A percentile compares a stretch with the other conserved stretches of the same genome.
Conservation (phyloP, 2,797 vertebrate genomes). For the Anableps anableps region DNA sequence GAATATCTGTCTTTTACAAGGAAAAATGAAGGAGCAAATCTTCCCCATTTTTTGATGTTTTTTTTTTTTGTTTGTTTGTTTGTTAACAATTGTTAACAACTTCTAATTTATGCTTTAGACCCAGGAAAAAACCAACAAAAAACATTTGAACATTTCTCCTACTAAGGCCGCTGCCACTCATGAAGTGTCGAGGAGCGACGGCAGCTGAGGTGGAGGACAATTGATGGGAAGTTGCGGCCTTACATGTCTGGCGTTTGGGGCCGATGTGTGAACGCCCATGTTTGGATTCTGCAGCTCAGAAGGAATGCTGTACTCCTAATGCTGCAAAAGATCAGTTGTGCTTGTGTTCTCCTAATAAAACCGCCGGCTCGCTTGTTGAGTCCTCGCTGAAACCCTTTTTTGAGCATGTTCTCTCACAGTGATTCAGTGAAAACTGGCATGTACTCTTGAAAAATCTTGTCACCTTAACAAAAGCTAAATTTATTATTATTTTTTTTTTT, state of each 20-base stretch:
- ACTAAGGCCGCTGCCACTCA: conserved; percentile 34
- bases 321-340: conserved; percentile 55
- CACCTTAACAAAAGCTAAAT: conserved; percentile 68
- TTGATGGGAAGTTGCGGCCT: conserved; percentile 47
- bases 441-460: conserved; percentile 59
- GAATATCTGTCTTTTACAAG: conserved; percentile 63
- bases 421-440: conserved; percentile 69
- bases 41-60: conserved; percentile 47
- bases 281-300: conserved; percentile 26
- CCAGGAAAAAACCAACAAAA: conserved; percentile 4
- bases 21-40: conserved; percentile 82
- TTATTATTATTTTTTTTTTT: conserved; percentile 1
- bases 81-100: conserved; percentile 10
- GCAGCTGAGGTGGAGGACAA: conserved; percentile 76
- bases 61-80: neutral
- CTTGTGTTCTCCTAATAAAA: conserved; percentile 56
- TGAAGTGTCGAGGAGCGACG: conserved; percentile 74
- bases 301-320: conserved; percentile 43
- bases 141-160: conserved; percentile 34
- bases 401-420: conserved; percentile 64
- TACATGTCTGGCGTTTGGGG: conserved; percentile 53
- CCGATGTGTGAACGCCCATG: conserved; percentile 35
- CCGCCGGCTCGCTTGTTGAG: conserved; percentile 42
- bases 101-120: conserved; percentile 3
- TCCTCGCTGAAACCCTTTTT: conserved; percentile 49